Base-by-base conservation (phyloP, 1,140 invertebrate genomes). In the Calliphora vicina region DNA sequence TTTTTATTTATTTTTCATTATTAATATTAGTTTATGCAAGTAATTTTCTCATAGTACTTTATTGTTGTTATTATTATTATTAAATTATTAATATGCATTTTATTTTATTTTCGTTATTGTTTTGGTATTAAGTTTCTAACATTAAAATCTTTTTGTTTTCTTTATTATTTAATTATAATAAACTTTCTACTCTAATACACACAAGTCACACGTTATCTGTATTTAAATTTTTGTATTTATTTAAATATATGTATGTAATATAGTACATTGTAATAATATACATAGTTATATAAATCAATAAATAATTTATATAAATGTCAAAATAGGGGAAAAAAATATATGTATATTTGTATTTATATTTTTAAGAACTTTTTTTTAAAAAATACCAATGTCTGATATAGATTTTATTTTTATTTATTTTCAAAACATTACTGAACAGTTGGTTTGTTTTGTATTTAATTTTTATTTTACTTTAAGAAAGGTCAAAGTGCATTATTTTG, bases 131-230 rank as follows among this genome's bases (percentile, higher is more conserved):
- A 84, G n/a, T 67, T 67, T 1, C 84, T 87, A 86, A 85, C 82
- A 86, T 84, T 85, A 84, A 87, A 85, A 86, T 85, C 85, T 85
- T 86, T 84, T 42, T 50, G 26, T 78, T 35, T 35, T 29, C 27
- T 86, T 86, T 83, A 81, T 84, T 80, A 84, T 57, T 67, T 67
- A 67, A 6, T 67, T 67, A 50, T 67, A 23, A 67, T 67, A 67
- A 23, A 67, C 23, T 67, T 67, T 67, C 61, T 67, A 67, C 61
- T 67, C 20, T 67, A 67, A 10, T 67, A 67, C 61, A 67, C 61
- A 67, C 61, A 67, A 67, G 61, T 67, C 20, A 67, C 61, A 67
- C 8, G 61, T 23, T 67, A n/a, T 57, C 15, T 57, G 50, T n/a
- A n/a, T 57, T n/a, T 57, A 35, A 8, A 8, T 35, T 8, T 35